Percentiles rank a stretch among this genome's conserved stretches.
Conservation (phyloP, 2,888 invertebrate species). For the Elmis aenea region DNA sequence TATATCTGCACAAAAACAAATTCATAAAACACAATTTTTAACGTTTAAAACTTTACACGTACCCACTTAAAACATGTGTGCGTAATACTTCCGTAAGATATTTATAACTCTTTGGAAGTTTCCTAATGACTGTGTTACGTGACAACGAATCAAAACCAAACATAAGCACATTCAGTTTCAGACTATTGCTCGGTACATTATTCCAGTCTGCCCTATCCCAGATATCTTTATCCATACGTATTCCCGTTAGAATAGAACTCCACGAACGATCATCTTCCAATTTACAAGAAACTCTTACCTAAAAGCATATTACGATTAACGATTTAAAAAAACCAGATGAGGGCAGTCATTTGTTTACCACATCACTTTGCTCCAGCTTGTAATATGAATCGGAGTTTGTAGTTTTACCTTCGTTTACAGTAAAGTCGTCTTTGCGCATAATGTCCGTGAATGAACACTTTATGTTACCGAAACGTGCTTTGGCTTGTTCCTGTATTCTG, state of each 20-base stretch:
- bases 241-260: slow-evolving; percentile 63
- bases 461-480: slow-evolving; percentile 42
- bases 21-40: too few relatives aligned
- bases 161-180: slow-evolving; percentile 70
- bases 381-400: slow-evolving; percentile 54
- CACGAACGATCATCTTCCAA: slow-evolving; percentile 53
- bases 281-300: slow-evolving; percentile 62
- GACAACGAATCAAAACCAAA: slow-evolving; percentile 88
- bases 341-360: too few relatives aligned
- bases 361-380: slow-evolving; percentile 62
- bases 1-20: slow-evolving; percentile 49
- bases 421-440: slow-evolving; percentile 61
- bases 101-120: slow-evolving; percentile 69
- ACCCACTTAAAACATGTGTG: slow-evolving; percentile 65
- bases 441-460: slow-evolving; percentile 64
- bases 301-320: too few relatives aligned
- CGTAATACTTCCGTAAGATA: slow-evolving; percentile 60
- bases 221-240: slow-evolving; percentile 48
- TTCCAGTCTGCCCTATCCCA: slow-evolving; percentile 49
- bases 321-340: too few relatives aligned
- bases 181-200: slow-evolving; percentile 45
- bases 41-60: too few relatives aligned
- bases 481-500: slow-evolving; percentile 50
- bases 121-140: slow-evolving; percentile 72
- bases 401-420: slow-evolving; percentile 51